Conservation (phyloP, 1,140 invertebrate species). For the Papilio polyxenes region DNA sequence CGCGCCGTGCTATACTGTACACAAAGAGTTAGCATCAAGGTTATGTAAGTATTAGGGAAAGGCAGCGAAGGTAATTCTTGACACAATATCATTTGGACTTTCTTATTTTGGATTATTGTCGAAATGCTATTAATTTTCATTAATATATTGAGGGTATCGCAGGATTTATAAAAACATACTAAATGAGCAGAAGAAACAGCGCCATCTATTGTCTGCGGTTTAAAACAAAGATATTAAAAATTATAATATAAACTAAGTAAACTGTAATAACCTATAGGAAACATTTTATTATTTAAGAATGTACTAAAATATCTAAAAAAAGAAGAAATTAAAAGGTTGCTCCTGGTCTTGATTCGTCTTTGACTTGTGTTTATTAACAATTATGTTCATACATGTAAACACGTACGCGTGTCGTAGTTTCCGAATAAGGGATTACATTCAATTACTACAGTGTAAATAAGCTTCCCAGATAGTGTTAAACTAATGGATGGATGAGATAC, state of each 20-base stretch:
- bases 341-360: not conserved
- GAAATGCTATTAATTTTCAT: not conserved
- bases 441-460: constrained; percentile 12
- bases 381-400: constrained; percentile 8
- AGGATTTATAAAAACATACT: too few species aligned
- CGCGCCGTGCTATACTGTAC: constrained; percentile 44
- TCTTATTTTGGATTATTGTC: not conserved
- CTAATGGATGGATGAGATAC: not conserved
- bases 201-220: too few species aligned
- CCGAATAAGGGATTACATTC: not conserved
- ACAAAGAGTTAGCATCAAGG: constrained; percentile 48
- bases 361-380: constrained; percentile 10
- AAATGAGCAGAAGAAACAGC: not conserved
- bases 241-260: too few species aligned
- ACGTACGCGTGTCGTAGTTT: not conserved
- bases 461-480: not conserved
- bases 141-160: not conserved
- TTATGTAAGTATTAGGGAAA: constrained; percentile 45
- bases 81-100: constrained; percentile 15
- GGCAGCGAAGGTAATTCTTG: constrained; percentile 17
- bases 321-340: not conserved
- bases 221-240: too few species aligned
- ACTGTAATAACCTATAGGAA: too few species aligned
- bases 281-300: too few species aligned
- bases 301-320: too few species aligned